A percentile compares a stretch with the other conserved stretches of the same genome.
These are phyloP conservation scores for Etheostoma perlongum DNA, from an alignment of 2,797 vertebrate species.

Conservation along the genomic window DNA sequence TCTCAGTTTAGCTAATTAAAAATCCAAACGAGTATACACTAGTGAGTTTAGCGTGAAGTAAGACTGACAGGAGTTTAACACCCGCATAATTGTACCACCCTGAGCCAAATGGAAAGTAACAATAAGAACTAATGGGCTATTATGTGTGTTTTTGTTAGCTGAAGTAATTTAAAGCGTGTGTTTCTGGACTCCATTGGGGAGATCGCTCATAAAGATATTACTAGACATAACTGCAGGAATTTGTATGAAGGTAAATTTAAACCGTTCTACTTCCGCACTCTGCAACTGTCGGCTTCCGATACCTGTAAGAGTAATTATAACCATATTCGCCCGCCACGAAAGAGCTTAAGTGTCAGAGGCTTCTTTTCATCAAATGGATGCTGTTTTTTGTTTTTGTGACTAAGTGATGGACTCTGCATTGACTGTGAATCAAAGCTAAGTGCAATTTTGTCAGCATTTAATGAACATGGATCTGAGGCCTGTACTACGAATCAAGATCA, in stretches of 20 bases:
- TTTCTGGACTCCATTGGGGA: neutral
- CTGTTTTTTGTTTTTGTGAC: slow-evolving; percentile 37
- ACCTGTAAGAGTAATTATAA: slow-evolving; percentile 18
- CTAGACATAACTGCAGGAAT: neutral
- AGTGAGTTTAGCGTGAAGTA: slow-evolving; percentile 58
- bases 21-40: slow-evolving; percentile 56
- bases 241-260: slow-evolving; percentile 21
- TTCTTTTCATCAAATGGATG: slow-evolving; percentile 40
- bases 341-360: slow-evolving; percentile 24
- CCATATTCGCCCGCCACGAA: slow-evolving; percentile 23
- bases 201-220: neutral
- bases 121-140: slow-evolving; percentile 6
- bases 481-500: too few relatives aligned
- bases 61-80: slow-evolving; percentile 64
- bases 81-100: slow-evolving; percentile 23
- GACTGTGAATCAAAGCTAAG: slow-evolving; percentile 50
- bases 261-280: neutral
- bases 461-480: slow-evolving; percentile 28
- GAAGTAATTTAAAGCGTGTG: slow-evolving; percentile 7
- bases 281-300: slow-evolving; percentile 12
- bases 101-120: slow-evolving; percentile 17
- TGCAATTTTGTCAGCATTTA: slow-evolving; percentile 56
- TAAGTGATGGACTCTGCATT: slow-evolving; percentile 36
- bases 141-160: slow-evolving; percentile 9
- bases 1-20: slow-evolving; percentile 75